These are phyloP conservation scores for Rhynchonema sp. DNA, from an alignment of 2,888 invertebrate genomes.

Conservation along the genomic window DNA sequence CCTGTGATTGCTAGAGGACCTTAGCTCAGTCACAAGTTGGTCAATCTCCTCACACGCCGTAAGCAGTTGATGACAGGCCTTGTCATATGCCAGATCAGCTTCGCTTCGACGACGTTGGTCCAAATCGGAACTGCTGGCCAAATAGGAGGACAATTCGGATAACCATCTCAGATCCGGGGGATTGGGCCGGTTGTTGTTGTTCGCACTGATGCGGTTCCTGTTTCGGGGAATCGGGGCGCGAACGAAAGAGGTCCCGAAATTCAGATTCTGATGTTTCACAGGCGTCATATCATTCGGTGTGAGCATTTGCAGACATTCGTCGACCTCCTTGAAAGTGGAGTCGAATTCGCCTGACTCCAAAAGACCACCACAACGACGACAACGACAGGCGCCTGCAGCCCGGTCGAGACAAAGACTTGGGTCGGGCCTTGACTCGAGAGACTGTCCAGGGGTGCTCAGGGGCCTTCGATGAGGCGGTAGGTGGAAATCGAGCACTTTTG, in stretches of 20 bases:
- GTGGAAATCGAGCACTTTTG: constrained; percentile 5
- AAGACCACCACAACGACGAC: neutral
- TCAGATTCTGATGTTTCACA: neutral
- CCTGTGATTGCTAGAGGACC: no score
- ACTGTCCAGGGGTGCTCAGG: no score
- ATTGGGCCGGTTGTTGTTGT: neutral
- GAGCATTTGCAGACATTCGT: neutral
- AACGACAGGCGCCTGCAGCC: neutral
- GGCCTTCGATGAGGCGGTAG: constrained; percentile 5
- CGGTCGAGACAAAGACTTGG: neutral
- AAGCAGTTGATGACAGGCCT: neutral
- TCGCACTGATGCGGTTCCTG: neutral
- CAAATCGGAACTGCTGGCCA: neutral
- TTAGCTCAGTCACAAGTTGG: no score
- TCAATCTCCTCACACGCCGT: neutral
- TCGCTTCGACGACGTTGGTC: neutral
- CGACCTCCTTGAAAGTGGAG: neutral
- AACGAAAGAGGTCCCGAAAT: no score
- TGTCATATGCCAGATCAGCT: neutral
- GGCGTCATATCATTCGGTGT: neutral
- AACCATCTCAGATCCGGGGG: no score
- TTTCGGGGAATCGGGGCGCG: no score
- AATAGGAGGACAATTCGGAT: neutral
- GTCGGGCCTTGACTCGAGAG: neutral
- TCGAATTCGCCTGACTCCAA: neutral